Conservation (phyloP, 2,888 invertebrate species). For the Melipona bicolor region DNA sequence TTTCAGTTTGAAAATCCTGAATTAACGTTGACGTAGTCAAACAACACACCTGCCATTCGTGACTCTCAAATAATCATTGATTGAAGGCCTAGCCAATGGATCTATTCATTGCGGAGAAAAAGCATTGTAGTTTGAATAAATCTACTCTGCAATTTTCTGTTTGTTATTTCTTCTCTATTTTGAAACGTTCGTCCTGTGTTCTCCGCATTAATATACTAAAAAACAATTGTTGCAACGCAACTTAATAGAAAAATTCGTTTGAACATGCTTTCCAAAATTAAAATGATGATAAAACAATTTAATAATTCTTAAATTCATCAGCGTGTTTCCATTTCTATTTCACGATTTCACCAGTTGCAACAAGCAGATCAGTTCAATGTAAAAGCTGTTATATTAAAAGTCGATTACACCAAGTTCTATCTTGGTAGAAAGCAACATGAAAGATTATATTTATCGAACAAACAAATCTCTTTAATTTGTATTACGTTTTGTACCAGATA, state of each 20-base stretch:
- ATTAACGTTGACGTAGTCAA: neutral
- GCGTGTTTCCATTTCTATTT: neutral
- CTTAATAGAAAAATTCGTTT: neutral
- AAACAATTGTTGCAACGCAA: too few relatives aligned
- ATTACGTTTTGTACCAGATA: neutral
- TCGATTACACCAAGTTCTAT: neutral
- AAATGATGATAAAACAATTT: neutral
- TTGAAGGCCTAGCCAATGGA: neutral
- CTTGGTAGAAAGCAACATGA: neutral
- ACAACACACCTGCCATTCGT: neutral
- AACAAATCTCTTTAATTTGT: neutral
- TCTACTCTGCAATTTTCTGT: neutral
- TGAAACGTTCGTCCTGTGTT: neutral
- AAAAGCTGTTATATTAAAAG: neutral
- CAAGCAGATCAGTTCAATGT: neutral
- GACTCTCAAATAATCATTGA: constrained; percentile 1
- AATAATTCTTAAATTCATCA: neutral
- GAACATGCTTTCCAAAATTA: neutral
- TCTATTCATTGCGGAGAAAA: neutral
- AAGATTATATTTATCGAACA: neutral
- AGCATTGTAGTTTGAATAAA: neutral
- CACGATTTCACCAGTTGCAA: neutral
- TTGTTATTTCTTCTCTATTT: neutral
- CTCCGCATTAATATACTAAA: too few relatives aligned
- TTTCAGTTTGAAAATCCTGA: neutral